These are phyloP conservation scores for Hystrix brachyura DNA, from an alignment of 2,113 vertebrate genomes.

Conservation along the genomic window DNA sequence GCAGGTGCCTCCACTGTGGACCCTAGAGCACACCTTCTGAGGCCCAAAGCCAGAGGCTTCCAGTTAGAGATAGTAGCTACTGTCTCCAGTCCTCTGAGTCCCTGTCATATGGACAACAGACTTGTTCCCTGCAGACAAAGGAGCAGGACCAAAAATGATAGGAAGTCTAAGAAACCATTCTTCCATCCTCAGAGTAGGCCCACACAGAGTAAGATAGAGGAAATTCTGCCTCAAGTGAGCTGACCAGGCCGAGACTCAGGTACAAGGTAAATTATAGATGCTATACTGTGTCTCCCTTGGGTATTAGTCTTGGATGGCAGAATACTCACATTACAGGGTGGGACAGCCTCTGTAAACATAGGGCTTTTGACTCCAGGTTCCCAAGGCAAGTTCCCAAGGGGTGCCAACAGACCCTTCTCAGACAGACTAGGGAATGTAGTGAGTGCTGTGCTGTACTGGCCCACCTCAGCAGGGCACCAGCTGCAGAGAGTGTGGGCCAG, in stretches of 20 bases:
- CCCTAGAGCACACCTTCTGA: slow-evolving; percentile 46
- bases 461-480: rapidly evolving
- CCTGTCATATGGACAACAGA: background rate
- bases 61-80: background rate
- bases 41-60: background rate
- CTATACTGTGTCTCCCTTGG: background rate
- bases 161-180: background rate
- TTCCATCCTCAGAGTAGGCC: background rate
- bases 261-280: background rate
- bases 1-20: slow-evolving; percentile 63
- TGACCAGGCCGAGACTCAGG: background rate
- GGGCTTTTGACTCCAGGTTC: background rate
- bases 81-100: background rate
- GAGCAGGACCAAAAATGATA: background rate
- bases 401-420: background rate
- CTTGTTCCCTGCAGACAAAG: background rate
- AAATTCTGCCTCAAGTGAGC: background rate
- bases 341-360: background rate
- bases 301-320: background rate
- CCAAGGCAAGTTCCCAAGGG: background rate
- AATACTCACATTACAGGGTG: background rate
- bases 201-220: background rate
- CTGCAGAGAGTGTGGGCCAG: background rate
- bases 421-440: background rate
- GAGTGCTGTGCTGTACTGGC: background rate